phyloP scores from a whole-genome alignment of 2,113 vertebrate species.

The Sturnira hondurensis region DNA sequence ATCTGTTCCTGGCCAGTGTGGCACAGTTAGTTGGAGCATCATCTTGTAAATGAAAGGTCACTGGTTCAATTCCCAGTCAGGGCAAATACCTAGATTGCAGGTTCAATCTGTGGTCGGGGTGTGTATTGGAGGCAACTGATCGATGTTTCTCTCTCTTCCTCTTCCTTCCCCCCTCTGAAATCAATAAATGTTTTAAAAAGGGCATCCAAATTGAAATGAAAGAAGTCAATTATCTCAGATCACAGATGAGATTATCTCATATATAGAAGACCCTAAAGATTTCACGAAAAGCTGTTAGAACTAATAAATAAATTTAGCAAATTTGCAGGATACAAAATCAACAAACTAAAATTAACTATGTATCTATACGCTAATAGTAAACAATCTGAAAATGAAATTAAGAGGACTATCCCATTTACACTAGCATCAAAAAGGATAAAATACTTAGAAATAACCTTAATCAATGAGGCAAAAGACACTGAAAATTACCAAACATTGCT shows the following conservation, averaged over 20 bases:
- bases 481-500: neutral
- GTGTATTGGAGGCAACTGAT: too few species aligned
- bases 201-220: neutral
- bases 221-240: constrained; percentile 5
- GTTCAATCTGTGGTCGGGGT: too few species aligned
- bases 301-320: neutral
- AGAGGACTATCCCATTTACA: neutral
- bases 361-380: neutral
- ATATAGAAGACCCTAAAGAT: neutral
- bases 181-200: neutral
- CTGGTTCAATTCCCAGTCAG: too few species aligned
- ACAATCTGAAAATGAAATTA: neutral
- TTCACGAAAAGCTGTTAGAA: neutral
- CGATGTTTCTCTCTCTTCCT: too few species aligned
- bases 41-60: too few species aligned
- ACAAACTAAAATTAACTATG: neutral
- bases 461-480: neutral
- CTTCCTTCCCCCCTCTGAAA: too few species aligned
- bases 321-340: neutral
- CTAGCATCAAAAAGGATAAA: neutral
- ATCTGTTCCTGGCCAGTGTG: too few species aligned
- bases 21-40: too few species aligned
- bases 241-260: neutral
- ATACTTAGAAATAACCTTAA: neutral
- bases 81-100: too few species aligned